Evolutionary conservation across 2,888 invertebrate species (phyloP).

Genomic region (Aethes cnicana): DNA sequence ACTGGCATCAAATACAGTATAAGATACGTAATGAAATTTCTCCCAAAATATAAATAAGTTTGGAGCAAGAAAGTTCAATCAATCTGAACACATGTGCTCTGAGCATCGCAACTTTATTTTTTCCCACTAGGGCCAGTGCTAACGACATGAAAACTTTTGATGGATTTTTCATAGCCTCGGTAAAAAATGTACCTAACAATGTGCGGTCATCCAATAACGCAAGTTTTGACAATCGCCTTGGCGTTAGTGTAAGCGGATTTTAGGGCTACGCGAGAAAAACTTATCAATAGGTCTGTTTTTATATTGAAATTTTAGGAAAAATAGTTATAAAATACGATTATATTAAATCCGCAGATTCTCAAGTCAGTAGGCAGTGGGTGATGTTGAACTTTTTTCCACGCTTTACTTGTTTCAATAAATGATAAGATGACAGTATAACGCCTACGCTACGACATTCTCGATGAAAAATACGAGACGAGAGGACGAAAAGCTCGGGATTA

Average conservation of each 20-base stretch:
- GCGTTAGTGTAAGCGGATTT: slow-evolving; percentile 30
- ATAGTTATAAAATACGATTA: no score
- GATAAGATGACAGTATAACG: background rate
- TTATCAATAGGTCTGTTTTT: background rate
- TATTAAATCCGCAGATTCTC: no score
- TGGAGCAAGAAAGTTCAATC: slow-evolving; percentile 37
- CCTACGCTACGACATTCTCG: no score
- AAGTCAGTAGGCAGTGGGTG: no score
- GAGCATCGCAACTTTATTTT: slow-evolving; percentile 42
- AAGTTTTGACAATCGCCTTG: slow-evolving; percentile 47
- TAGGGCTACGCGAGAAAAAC: slow-evolving; percentile 1
- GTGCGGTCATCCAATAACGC: slow-evolving; percentile 57
- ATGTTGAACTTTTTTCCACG: background rate
- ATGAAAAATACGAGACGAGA: background rate
- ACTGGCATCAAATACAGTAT: slow-evolving; percentile 19
- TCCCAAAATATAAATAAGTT: slow-evolving; percentile 38
- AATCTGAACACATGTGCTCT: slow-evolving; percentile 38
- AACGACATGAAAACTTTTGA: slow-evolving; percentile 73
- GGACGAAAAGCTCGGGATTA: background rate
- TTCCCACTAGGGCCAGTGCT: slow-evolving; percentile 54
- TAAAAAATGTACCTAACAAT: slow-evolving; percentile 61
- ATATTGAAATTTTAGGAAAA: no score
- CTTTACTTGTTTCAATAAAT: background rate
- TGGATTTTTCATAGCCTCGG: slow-evolving; percentile 66
- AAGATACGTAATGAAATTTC: slow-evolving; percentile 23